Evolutionary conservation across 2,888 invertebrate genomes (phyloP), one percentile per base, ranked within the genome.

Genomic region (Elegia similella): DNA sequence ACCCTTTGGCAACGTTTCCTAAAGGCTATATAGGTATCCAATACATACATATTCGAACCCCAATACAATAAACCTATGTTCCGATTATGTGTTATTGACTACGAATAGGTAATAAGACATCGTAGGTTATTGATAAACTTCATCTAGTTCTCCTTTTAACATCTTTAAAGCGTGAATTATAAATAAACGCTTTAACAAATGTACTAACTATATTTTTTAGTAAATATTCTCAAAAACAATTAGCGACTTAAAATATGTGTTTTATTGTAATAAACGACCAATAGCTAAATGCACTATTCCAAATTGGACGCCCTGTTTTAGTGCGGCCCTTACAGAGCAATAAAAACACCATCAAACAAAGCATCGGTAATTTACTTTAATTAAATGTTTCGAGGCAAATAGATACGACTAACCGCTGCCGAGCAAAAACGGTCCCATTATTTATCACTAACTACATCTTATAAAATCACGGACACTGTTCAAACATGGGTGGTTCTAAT

Each of bases 401-500:
- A 52, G 32, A 6, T n/a, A 53, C 17, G n/a, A 54, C 32, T 7
- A 30, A 44, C 46, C 34, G 23, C 17, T 10, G 0, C 38, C 12
- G 48, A 2, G 15, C 29, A 10, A 12, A 43, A 54, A 29, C 42
- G 42, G n/a, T 42, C 42, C 42, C 42, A 42, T 52, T 52, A 42
- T 42, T 42, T 54, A 54, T 30, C 53, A 13, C 42, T 13, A n/a
- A 43, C n/a, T n/a, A n/a, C n/a, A 43, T 44, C 5, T 17, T 16
- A 8, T 8, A 23, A 53, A 43, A 53, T 42, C n/a, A 42, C 34
- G 38, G 17, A 52, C 16, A 7, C 42, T 17, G 38, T 42, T 52
- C 38, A 52, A 38, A 52, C n/a, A 52, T 23, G 38, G 52, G 52
- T 52, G 42, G 17, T 63, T 67, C 67, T 68, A 70, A 73, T 74